Percentiles rank a stretch among this genome's conserved stretches.
These are phyloP conservation scores for Fulmarus glacialis DNA, from an alignment of 2,113 vertebrate species.

Conservation along the genomic window DNA sequence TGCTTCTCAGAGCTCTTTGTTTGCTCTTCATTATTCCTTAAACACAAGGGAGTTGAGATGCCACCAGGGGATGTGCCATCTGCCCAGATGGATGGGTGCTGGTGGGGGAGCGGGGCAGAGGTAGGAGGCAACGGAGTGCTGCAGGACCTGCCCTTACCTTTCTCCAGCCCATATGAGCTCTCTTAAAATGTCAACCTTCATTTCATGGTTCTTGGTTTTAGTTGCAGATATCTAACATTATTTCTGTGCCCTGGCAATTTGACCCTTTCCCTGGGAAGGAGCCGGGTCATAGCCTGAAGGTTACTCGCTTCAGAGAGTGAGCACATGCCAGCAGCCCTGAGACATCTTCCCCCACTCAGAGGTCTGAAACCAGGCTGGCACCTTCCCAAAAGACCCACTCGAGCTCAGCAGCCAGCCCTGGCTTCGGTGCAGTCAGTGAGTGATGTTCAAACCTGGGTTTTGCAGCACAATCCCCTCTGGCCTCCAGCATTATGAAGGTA, in stretches of 20 bases:
- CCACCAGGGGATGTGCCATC: background rate
- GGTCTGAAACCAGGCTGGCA: background rate
- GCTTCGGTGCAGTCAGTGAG: background rate
- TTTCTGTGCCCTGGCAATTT: background rate
- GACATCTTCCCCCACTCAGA: background rate
- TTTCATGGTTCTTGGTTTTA: conserved; percentile 24
- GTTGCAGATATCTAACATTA: background rate
- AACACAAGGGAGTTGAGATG: background rate
- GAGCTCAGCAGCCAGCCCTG: background rate
- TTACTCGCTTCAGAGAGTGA: background rate
- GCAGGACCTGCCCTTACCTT: background rate
- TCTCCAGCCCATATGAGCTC: background rate
- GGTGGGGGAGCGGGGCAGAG: background rate
- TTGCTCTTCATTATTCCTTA: background rate
- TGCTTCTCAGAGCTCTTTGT: background rate
- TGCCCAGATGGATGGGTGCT: background rate
- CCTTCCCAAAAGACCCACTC: fast-evolving
- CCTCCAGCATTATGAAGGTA: background rate
- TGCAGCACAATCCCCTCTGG: background rate
- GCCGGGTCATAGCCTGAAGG: background rate
- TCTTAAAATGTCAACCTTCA: background rate
- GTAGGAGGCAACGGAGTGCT: background rate
- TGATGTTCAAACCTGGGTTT: background rate
- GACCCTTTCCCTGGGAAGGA: background rate
- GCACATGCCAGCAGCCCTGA: background rate